These are phyloP conservation scores for Calonectris borealis DNA, from an alignment of 2,113 vertebrate species.

Conservation along the genomic window DNA sequence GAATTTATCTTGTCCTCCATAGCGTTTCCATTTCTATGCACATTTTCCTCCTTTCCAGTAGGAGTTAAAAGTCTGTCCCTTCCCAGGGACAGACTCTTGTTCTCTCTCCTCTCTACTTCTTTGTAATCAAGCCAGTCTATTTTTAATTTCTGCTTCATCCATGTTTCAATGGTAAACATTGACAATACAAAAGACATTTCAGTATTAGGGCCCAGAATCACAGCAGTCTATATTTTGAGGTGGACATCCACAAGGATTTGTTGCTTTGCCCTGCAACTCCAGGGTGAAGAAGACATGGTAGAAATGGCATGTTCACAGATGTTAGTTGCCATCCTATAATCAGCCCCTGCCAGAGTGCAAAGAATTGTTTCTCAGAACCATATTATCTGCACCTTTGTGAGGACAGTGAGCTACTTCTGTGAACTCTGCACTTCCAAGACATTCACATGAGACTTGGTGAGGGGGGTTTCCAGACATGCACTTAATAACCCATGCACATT, in stretches of 20 bases:
- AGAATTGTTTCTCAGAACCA: background rate
- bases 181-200: background rate
- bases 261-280: background rate
- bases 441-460: background rate
- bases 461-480: background rate
- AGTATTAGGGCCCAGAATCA: background rate
- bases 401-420: background rate
- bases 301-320: background rate
- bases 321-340: background rate
- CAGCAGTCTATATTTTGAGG: background rate
- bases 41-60: background rate
- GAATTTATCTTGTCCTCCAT: background rate
- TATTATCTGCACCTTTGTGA: background rate
- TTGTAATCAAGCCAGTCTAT: background rate
- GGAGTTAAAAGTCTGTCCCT: background rate
- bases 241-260: background rate
- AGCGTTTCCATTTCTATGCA: background rate
- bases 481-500: background rate
- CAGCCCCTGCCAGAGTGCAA: background rate
- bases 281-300: background rate
- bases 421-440: background rate
- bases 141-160: background rate
- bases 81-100: background rate
- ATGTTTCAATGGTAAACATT: background rate
- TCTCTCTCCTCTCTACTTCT: background rate